phyloP scores from a whole-genome alignment of 2,797 vertebrate species.

The Rhinella marina region DNA sequence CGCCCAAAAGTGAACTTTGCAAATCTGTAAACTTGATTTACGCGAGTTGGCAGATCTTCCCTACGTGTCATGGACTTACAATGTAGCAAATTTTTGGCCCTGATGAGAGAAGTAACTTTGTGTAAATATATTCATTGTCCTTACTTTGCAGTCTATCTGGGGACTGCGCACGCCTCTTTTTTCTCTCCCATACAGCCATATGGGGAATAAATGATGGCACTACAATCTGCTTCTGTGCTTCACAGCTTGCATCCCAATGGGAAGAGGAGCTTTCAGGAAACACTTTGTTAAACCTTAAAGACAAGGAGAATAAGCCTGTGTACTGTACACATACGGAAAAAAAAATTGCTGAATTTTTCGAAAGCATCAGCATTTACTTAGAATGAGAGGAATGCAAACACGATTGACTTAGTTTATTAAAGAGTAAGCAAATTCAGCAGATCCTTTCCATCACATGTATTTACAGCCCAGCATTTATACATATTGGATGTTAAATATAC shows the following conservation, averaged over 20 bases:
- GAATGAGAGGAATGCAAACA: conserved; percentile 1
- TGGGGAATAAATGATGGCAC: conserved; percentile 43
- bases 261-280: conserved; percentile 48
- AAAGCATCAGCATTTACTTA: conserved; percentile 1
- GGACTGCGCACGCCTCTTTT: conserved; percentile 32
- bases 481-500: neutral
- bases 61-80: conserved; percentile 21
- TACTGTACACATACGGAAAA: neutral
- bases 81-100: conserved; percentile 40
- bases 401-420: neutral
- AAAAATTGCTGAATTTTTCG: neutral
- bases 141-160: conserved; percentile 47
- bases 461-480: neutral
- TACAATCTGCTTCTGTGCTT: conserved; percentile 59
- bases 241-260: conserved; percentile 58
- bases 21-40: conserved; percentile 13
- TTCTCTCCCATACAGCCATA: conserved; percentile 42
- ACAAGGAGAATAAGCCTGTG: conserved; percentile 8
- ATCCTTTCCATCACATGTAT: neutral
- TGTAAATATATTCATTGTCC: conserved; percentile 50
- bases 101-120: conserved; percentile 30
- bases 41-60: conserved; percentile 38
- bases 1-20: conserved; percentile 24
- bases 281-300: conserved; percentile 43
- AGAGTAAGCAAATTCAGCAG: neutral